Percentiles rank a stretch among this genome's conserved stretches.
These are phyloP conservation scores for Crenichthys baileyi DNA, from an alignment of 2,797 vertebrate species.

Conservation along the genomic window DNA sequence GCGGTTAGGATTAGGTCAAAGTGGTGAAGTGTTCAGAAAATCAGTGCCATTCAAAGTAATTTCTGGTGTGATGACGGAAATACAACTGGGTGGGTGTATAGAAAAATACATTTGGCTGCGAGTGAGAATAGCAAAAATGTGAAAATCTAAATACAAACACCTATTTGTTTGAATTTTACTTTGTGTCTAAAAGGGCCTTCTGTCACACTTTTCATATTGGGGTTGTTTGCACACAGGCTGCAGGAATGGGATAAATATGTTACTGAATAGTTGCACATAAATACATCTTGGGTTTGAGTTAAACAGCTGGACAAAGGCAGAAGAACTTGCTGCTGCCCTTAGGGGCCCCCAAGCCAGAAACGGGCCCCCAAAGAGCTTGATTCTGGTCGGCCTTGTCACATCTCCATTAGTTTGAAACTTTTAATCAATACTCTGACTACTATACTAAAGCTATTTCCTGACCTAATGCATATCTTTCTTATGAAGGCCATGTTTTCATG, in stretches of 20 bases:
- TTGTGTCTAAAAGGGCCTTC: background rate
- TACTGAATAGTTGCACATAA: background rate
- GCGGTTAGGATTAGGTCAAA: conserved; percentile 22
- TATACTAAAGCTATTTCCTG: background rate
- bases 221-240: background rate
- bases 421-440: background rate
- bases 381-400: background rate
- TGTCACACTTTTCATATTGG: background rate
- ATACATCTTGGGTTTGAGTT: background rate
- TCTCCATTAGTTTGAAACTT: background rate
- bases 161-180: background rate
- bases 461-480: background rate
- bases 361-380: too few species aligned
- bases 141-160: background rate
- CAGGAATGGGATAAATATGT: background rate
- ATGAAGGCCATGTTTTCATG: background rate
- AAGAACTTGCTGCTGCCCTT: background rate
- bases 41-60: background rate
- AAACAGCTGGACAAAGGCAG: background rate
- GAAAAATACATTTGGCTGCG: background rate
- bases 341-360: too few species aligned
- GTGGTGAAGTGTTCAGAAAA: conserved; percentile 1
- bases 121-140: background rate
- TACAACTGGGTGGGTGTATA: background rate
- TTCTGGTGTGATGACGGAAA: background rate